Percentiles rank a stretch among this genome's conserved stretches.
These are phyloP conservation scores for Gerris lacustris DNA, from an alignment of 2,888 invertebrate genomes.

Conservation along the genomic window DNA sequence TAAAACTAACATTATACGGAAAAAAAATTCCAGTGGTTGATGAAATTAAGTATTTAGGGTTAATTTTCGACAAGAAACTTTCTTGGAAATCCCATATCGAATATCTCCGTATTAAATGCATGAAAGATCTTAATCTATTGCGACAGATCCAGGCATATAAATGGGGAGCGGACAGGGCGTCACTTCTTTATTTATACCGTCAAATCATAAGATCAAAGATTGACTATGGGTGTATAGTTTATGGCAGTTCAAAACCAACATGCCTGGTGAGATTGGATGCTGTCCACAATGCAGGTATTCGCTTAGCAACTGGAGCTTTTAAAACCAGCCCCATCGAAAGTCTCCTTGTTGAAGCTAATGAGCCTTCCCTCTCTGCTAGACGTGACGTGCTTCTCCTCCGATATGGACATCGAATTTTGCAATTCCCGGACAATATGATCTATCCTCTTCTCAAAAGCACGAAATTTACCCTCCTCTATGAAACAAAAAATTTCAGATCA, in stretches of 20 bases:
- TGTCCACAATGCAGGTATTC: background rate
- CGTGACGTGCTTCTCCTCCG: background rate
- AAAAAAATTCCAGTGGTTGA: background rate
- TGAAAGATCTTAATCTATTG: background rate
- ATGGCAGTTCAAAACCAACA: background rate
- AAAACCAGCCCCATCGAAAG: constrained; percentile 1
- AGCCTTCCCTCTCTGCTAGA: background rate
- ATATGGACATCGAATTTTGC: background rate
- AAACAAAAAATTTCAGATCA: too few relatives aligned
- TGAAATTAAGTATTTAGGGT: background rate
- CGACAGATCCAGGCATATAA: background rate
- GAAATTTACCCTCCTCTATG: too few relatives aligned
- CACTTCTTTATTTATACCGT: background rate
- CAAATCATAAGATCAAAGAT: background rate
- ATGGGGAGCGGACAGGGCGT: constrained; percentile 9
- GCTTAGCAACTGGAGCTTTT: constrained; percentile 5
- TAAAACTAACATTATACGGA: too few relatives aligned
- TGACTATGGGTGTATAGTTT: background rate
- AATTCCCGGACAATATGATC: background rate
- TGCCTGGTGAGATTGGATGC: background rate
- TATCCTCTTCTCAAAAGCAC: too few relatives aligned
- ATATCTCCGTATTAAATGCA: background rate
- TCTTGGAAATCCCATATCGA: background rate
- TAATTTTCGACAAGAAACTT: constrained; percentile 2
- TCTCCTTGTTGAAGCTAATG: background rate